Evolutionary conservation across 1,140 invertebrate genomes (phyloP), one percentile per base, ranked within the genome.

Genomic region (Drosophila trapezifrons): DNA sequence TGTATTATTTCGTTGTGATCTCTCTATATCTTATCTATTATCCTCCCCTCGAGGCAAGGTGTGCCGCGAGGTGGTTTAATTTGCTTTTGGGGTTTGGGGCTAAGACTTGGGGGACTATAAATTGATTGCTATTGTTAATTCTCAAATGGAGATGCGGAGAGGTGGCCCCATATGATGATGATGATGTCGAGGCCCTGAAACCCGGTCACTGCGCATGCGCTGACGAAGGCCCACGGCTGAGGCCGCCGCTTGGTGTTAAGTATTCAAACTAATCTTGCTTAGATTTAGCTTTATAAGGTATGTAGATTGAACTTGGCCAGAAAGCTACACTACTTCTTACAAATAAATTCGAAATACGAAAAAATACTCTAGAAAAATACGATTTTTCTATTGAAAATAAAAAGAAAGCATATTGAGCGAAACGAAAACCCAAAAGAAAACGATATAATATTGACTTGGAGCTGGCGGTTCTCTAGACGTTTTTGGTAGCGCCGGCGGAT

Each of bases 311-410:
- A 46, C 46, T 76, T 63, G 46, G 60, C 72, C 25, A 55, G 29
- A 54, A 54, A 57, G 54, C 67, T 69, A 17, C 18, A 15, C 29
- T 12, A 62, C 64, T 56, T 69, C 64, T 69, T 69, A 71, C 63
- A 60, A 86, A 87, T 87, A 86, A 87, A 87, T 67, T 80, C 76
- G 51, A 51, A 22, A 35, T 35, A 35, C 12, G 32, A 35, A 35
- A 32, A 46, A 66, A 90, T 62, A 55, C 76, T 80, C 59, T 85
- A 85, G 85, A 89, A 87, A 87, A 87, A 87, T 77, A 52, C 51
- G 76, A 54, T 79, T 87, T 87, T 89, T 89, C 85, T 89, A 87
- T 78, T 90, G 76, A 89, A 54, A 54, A 89, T 90, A 89, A 80
- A 83, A 76, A 78, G 51, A 75, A 78, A 55, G 62, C 64, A 63